Base-by-base conservation (phyloP, 2,888 invertebrate genomes). In the Drosophila neutralis region DNA sequence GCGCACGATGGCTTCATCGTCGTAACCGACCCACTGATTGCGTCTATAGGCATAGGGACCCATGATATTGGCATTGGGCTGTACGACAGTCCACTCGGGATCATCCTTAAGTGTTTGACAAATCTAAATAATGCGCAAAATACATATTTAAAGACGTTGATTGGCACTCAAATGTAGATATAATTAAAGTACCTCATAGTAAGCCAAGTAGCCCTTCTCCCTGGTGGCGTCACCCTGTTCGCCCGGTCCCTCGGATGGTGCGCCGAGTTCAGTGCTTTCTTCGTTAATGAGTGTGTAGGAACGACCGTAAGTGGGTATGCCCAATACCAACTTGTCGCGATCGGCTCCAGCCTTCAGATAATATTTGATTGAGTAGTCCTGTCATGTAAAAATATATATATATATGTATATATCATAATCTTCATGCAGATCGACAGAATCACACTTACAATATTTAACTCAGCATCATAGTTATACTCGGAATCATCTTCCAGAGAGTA, bases 1-100 rank as follows among this genome's bases (percentile, higher is more conserved):
- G 89, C 94, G 95, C 0, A 97, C 97, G 54, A 97, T 97, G 13
- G 95, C 95, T 78, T 97, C 95, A 88, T 98, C 98, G 89, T 98
- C 98, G 91, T 97, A 98, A 0, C 98, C 98, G 2, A 98, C 98
- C 98, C 98, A 98, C 93, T 98, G 98, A 93, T 98, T 96, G 29
- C 95, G 97, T 78, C 95, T 95, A 92, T 94, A 97, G 2, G 98
- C 98, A 88, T 97, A 98, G 0, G 98, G 98, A 0, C 98, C 98
- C 96, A 98, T 96, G 0, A 96, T 96, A 35, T 95, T 95, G 0
- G 96, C 94, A 92, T 97, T 96, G 0, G 97, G 97, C 75, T 97
- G 95, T 78, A 96, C 95, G 10, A 98, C 96, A 24, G 95, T 95
- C 98, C 98, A 98, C 0, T 95, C 95, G 4, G 92, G 83, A 59